A percentile compares a stretch with the other conserved stretches of the same genome.
Evolutionary conservation across 1,140 invertebrate species (phyloP).

Genomic region (Pachyrhynchus sulphureomaculatus): DNA sequence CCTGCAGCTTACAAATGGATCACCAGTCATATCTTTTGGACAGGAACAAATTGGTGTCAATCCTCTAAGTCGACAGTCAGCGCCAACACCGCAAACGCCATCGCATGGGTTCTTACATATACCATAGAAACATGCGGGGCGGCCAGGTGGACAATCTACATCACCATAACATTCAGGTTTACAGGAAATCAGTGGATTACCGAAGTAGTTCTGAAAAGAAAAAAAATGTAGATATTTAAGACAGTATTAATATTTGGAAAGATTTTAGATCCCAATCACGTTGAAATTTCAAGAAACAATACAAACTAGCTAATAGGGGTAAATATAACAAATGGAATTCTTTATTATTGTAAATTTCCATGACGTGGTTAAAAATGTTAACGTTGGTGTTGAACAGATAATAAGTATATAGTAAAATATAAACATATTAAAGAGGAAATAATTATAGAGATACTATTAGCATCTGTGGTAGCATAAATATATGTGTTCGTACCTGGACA

Average conservation of each 20-base stretch:
- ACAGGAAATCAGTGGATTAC: constrained; percentile 71
- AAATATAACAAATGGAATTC: too few relatives aligned
- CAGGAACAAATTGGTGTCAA: constrained; percentile 82
- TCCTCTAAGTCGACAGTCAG: constrained; percentile 75
- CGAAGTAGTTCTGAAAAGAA: constrained; percentile 65
- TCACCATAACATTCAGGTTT: constrained; percentile 72
- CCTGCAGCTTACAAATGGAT: constrained; percentile 79
- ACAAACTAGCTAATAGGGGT: neutral
- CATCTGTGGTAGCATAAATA: too few relatives aligned
- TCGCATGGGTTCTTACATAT: constrained; percentile 80
- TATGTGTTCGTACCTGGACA: too few relatives aligned
- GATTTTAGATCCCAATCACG: neutral
- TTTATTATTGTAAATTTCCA: too few relatives aligned
- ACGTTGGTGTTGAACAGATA: too few relatives aligned
- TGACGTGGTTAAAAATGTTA: too few relatives aligned
- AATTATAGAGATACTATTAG: too few relatives aligned
- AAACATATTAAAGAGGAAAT: too few relatives aligned
- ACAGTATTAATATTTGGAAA: too few relatives aligned
- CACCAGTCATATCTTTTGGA: constrained; percentile 81
- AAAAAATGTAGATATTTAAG: too few relatives aligned
- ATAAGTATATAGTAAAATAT: too few relatives aligned
- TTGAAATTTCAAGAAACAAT: neutral
- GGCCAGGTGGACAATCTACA: constrained; percentile 71
- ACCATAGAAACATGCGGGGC: constrained; percentile 78
- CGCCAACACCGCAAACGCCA: constrained; percentile 76